Evolutionary conservation across 2,797 vertebrate species (phyloP).

Genomic region (Anguilla megastoma): DNA sequence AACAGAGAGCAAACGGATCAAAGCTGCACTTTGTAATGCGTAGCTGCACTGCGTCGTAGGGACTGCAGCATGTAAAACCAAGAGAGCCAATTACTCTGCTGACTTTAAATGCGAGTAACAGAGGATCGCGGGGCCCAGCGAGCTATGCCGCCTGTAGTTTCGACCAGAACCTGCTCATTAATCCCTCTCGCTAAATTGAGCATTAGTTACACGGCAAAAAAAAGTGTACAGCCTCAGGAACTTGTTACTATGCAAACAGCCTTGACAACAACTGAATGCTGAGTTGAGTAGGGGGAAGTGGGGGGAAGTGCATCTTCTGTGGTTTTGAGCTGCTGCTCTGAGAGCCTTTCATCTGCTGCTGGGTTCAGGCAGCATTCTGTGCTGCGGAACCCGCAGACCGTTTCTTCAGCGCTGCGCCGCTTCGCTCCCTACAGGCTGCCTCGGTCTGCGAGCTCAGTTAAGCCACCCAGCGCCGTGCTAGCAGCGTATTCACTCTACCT

Average conservation of each 20-base stretch:
- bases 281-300: constrained; percentile 46
- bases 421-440: neutral
- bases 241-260: constrained; percentile 52
- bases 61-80: neutral
- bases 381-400: constrained; percentile 17
- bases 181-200: neutral
- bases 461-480: neutral
- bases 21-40: constrained; percentile 29
- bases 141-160: constrained; percentile 44
- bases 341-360: constrained; percentile 55
- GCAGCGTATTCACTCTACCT: neutral
- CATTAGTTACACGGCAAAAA: constrained; percentile 42
- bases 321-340: constrained; percentile 51
- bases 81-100: neutral
- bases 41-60: neutral
- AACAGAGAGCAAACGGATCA: constrained; percentile 54
- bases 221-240: constrained; percentile 47
- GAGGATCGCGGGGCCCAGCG: neutral
- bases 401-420: neutral
- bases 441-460: neutral
- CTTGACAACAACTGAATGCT: constrained; percentile 40
- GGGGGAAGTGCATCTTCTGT: constrained; percentile 35
- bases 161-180: neutral
- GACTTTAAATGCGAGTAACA: neutral
- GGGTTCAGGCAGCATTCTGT: constrained; percentile 15